Conservation (phyloP, 2,888 invertebrate species). For the Aphodius sticticus region DNA sequence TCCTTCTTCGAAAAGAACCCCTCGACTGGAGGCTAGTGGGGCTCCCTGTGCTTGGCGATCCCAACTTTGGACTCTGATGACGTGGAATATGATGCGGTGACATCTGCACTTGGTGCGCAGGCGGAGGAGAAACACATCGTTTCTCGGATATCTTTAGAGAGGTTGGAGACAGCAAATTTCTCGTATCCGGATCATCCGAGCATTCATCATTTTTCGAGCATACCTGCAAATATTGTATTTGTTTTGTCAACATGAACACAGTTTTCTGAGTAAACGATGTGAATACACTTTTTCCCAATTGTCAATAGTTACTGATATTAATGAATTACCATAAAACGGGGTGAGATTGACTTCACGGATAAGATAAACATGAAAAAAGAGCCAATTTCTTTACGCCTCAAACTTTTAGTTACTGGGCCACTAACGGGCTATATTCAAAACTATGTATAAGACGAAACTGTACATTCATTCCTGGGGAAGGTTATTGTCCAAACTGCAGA, state of each 20-base stretch:
- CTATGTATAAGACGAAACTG: too few species aligned
- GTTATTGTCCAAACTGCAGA: too few species aligned
- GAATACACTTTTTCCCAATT: too few species aligned
- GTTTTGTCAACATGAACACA: neutral
- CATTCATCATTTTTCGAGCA: slow-evolving; percentile 70
- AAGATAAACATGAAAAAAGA: too few species aligned
- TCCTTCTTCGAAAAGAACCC: slow-evolving; percentile 69
- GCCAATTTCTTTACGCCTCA: too few species aligned
- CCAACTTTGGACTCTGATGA: slow-evolving; percentile 62
- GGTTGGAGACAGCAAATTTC: slow-evolving; percentile 55
- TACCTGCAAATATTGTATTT: slow-evolving; percentile 55
- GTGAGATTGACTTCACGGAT: too few species aligned
- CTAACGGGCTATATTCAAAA: too few species aligned
- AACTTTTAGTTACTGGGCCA: too few species aligned
- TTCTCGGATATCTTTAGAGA: slow-evolving; percentile 56
- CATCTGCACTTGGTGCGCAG: slow-evolving; percentile 50
- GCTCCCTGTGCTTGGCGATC: slow-evolving; percentile 60
- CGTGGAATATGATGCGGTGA: slow-evolving; percentile 62
- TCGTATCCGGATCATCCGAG: slow-evolving; percentile 62
- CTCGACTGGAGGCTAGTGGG: slow-evolving; percentile 61
- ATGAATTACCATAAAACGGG: too few species aligned
- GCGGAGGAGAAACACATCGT: slow-evolving; percentile 60
- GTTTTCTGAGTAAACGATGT: too few species aligned
- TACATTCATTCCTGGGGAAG: too few species aligned
- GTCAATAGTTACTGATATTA: too few species aligned